These are phyloP conservation scores for Otolemur garnettii DNA, from an alignment of 2,113 vertebrate genomes.

Conservation along the genomic window DNA sequence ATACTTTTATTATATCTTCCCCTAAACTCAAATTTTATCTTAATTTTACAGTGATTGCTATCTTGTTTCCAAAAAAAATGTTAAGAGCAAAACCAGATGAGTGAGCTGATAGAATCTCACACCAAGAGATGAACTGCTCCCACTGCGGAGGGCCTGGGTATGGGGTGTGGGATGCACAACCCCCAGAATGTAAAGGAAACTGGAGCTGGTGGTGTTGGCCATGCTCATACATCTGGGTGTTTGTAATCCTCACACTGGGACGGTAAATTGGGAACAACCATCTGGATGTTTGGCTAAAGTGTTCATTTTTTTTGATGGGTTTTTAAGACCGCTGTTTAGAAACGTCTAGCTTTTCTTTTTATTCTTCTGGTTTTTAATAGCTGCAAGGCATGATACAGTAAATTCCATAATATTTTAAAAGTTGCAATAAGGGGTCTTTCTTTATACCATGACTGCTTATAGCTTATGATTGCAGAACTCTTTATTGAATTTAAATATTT, in stretches of 20 bases:
- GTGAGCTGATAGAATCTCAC: conserved; percentile 11
- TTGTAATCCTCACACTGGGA: not conserved
- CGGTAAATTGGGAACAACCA: not conserved
- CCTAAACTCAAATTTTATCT: no score
- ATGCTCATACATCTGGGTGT: not conserved
- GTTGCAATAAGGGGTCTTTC: not conserved
- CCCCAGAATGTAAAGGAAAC: not conserved
- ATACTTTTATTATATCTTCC: no score
- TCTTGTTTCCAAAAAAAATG: not conserved
- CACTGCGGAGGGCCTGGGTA: not conserved
- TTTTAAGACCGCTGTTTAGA: not conserved
- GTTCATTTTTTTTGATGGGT: not conserved
- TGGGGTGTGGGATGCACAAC: accelerated
- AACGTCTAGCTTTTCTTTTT: not conserved
- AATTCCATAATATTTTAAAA: not conserved
- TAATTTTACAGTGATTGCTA: no score
- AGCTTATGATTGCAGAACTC: not conserved
- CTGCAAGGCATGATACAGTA: not conserved
- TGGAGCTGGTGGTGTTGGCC: accelerated
- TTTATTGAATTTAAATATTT: not conserved
- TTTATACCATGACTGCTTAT: not conserved
- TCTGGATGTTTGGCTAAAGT: not conserved
- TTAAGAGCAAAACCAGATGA: not conserved
- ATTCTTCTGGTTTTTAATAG: not conserved
- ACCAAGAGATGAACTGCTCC: not conserved